Percentiles rank a stretch among this genome's conserved stretches.
phyloP scores from a whole-genome alignment of 2,888 invertebrate genomes.

The Parochlus steinenii region DNA sequence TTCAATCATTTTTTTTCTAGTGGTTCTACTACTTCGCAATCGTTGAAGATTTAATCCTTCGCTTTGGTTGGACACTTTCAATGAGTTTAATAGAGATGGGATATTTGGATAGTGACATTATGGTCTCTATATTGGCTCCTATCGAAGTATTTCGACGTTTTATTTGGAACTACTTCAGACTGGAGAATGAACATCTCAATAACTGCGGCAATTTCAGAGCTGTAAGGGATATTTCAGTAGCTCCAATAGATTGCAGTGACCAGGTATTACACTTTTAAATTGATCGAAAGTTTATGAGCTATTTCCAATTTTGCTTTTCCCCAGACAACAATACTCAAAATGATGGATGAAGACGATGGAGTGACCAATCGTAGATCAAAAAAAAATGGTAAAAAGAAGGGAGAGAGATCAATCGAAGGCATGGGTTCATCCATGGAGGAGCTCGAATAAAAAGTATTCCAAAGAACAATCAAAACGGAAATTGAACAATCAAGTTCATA shows the following conservation, averaged over 20 bases:
- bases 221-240: conserved; percentile 68
- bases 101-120: conserved; percentile 44
- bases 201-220: conserved; percentile 82
- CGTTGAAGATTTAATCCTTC: conserved; percentile 57
- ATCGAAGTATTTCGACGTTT: conserved; percentile 58
- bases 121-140: conserved; percentile 46
- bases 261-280: conserved; percentile 29
- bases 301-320: conserved; percentile 29
- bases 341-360: conserved; percentile 31
- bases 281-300: background rate
- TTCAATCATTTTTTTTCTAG: conserved; percentile 32
- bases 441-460: too few species aligned
- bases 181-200: conserved; percentile 80
- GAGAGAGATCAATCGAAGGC: too few species aligned
- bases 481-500: too few species aligned
- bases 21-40: conserved; percentile 73
- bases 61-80: conserved; percentile 63
- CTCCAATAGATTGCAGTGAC: conserved; percentile 58
- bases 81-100: conserved; percentile 49
- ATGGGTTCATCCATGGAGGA: too few species aligned
- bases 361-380: conserved; percentile 25
- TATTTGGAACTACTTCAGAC: conserved; percentile 78
- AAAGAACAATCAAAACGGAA: too few species aligned
- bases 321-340: conserved; percentile 34
- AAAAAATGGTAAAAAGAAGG: conserved; percentile 22